Evolutionary conservation across 2,113 vertebrate genomes (phyloP), one percentile per base, ranked within the genome.

Genomic region (Ceuthmochares aereus): DNA sequence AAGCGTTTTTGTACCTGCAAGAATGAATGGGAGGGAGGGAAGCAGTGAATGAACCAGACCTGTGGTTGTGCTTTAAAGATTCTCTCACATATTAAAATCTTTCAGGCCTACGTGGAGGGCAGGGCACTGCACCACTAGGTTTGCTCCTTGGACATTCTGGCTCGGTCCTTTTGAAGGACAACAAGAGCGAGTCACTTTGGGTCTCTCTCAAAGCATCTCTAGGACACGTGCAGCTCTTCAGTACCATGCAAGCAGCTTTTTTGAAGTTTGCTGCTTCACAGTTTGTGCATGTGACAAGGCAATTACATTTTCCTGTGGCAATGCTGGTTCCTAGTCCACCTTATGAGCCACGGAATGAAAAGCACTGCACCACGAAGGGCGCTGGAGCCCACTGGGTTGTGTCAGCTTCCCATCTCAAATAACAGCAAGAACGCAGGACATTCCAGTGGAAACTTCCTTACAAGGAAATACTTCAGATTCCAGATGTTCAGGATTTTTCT

Each of bases 381-480:
- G 16, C 59, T 59, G 66, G 37, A 26, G 55, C 25, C 74, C 52
- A 40, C 78, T 45, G 42, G 32, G 51, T 82, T 87, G 16, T 74
- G 81, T 63, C 82, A 59, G 64, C 74, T 75, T 29, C 66, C 66
- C 55, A 14, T 63, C 85, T 93, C 82, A 90, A 87, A 55, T 72
- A 92, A 82, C 66, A 85, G 37, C 70, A 18, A 51, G 85, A 94
- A 55, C 74, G 82, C 69, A 82, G 82, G 82, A 68, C 62, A 52
- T 93, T 88, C 62, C 82, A 92, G 22, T 72, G 37, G 73, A 91
- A 93, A 77, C 66, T 72, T 73, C 70, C 79, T 75, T 83, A 42
- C 34, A 21, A 64, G 83, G 79, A 96, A 96, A 95, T 92, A 68
- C 32, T 72, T 88, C 1, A 11, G 62, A 90, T 95, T 85, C 85